Percentiles rank a stretch among this genome's conserved stretches.
These are phyloP conservation scores for Cebus imitator DNA, from an alignment of 2,113 vertebrate species.

Conservation along the genomic window DNA sequence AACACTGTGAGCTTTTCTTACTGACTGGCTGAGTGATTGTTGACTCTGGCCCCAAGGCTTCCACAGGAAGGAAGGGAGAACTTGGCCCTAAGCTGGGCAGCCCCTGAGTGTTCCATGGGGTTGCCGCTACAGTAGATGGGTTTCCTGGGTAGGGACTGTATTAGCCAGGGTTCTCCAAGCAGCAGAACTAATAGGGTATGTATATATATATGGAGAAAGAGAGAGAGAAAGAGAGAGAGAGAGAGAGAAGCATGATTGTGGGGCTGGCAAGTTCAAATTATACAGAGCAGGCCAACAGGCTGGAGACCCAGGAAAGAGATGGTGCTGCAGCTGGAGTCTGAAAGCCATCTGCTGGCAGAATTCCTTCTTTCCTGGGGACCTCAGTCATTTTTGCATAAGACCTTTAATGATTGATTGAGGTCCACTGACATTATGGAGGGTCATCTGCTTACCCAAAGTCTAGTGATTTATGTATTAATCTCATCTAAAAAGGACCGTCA, in stretches of 20 bases:
- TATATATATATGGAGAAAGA: neutral
- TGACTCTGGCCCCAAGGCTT: neutral
- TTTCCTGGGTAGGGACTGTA: neutral
- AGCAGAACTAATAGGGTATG: neutral
- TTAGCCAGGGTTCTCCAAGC: neutral
- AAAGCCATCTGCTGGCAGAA: neutral
- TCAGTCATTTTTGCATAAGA: neutral
- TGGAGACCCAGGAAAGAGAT: neutral
- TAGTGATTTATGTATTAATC: neutral
- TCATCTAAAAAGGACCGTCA: neutral
- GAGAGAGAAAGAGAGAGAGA: neutral
- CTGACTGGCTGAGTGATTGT: neutral
- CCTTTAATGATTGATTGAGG: neutral
- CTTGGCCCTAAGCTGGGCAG: neutral
- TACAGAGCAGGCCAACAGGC: neutral
- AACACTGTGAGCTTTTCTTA: neutral
- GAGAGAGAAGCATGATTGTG: neutral
- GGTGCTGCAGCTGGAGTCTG: fast-evolving
- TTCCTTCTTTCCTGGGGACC: neutral
- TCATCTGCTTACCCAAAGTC: neutral
- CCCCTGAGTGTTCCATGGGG: neutral
- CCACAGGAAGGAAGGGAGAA: neutral
- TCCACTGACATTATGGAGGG: neutral
- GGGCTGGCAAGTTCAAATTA: neutral
- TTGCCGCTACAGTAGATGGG: fast-evolving